Conservation (phyloP, 2,113 vertebrate species). For the Seriola quinqueradiata region DNA sequence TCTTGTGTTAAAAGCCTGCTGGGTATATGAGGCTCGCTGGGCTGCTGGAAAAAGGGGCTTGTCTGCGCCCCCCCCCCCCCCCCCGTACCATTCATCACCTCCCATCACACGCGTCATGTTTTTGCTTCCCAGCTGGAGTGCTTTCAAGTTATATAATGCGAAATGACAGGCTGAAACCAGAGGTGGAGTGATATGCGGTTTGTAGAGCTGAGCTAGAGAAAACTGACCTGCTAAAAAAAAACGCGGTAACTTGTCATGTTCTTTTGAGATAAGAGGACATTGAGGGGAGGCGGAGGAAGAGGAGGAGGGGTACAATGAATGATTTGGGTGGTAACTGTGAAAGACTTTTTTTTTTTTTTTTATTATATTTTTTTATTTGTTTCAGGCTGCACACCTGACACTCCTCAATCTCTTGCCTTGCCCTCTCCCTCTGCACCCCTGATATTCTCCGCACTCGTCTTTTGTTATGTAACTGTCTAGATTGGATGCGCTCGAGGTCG, state of each 20-base stretch:
- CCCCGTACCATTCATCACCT: constrained; percentile 52
- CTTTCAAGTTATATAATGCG: constrained; percentile 73
- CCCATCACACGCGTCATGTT: constrained; percentile 56
- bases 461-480: constrained; percentile 65
- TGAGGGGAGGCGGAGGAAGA: constrained; percentile 21
- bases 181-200: constrained; percentile 58
- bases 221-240: constrained; percentile 51
- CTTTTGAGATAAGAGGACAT: constrained; percentile 33
- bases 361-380: constrained; percentile 12
- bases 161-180: constrained; percentile 71
- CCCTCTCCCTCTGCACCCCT: constrained; percentile 31
- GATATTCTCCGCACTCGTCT: constrained; percentile 48
- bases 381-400: constrained; percentile 47
- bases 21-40: constrained; percentile 24
- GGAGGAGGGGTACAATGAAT: background rate
- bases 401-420: constrained; percentile 44
- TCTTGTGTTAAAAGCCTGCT: constrained; percentile 32
- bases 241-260: constrained; percentile 64
- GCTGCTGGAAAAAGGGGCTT: constrained; percentile 20
- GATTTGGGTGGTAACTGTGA: constrained; percentile 36
- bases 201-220: constrained; percentile 55
- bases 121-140: constrained; percentile 59
- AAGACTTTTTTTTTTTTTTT: constrained; percentile 16
- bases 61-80: background rate
- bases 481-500: constrained; percentile 69